Evolutionary conservation across 2,888 invertebrate species (phyloP).

Genomic region (Omphaloscelis lunosa): DNA sequence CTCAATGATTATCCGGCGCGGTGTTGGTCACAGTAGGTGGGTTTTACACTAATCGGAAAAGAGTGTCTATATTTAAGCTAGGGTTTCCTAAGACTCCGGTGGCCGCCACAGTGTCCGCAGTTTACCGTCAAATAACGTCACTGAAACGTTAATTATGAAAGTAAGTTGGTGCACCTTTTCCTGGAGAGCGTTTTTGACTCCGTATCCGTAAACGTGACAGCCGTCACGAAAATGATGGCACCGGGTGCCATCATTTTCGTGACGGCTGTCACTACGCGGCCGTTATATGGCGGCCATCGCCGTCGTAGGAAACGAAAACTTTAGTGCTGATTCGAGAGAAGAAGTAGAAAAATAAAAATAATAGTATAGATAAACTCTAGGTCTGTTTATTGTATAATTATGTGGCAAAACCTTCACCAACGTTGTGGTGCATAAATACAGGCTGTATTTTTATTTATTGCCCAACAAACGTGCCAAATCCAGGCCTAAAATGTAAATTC

Average conservation of each 20-base stretch:
- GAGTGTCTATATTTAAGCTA: neutral
- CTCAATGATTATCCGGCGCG: neutral
- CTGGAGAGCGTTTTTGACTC: neutral
- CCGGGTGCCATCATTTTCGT: too few species aligned
- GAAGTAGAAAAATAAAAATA: neutral
- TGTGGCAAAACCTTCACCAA: neutral
- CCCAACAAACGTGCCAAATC: conserved; percentile 26
- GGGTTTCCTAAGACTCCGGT: neutral
- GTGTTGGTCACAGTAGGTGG: neutral
- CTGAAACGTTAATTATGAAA: too few species aligned
- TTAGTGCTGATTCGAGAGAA: neutral
- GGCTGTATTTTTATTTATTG: conserved; percentile 35
- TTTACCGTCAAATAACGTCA: neutral
- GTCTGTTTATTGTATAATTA: neutral
- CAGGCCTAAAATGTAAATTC: conserved; percentile 35
- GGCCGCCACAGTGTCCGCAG: neutral
- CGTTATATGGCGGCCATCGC: too few species aligned
- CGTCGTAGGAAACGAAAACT: neutral
- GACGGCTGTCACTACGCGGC: neutral
- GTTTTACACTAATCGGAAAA: neutral
- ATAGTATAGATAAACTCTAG: too few species aligned
- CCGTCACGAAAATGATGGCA: too few species aligned
- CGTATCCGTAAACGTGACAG: neutral
- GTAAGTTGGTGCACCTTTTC: too few species aligned
- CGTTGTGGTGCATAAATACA: conserved; percentile 21